Evolutionary conservation across 2,113 vertebrate genomes (phyloP), one percentile per base, ranked within the genome.

Genomic region (Ascaphus truei): DNA sequence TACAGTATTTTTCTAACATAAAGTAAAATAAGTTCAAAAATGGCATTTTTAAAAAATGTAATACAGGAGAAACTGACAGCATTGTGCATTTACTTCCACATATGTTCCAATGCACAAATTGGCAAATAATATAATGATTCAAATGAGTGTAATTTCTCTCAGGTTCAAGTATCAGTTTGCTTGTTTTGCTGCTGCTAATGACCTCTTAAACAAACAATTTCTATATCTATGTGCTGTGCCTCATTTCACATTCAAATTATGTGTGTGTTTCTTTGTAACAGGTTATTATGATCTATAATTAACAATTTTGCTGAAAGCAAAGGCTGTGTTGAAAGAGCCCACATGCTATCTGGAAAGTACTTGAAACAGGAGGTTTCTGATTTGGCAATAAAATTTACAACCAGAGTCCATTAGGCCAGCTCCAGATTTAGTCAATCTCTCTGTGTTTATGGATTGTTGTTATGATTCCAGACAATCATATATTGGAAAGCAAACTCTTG

Each of bases 241-340:
- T 91, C 78, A 90, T 88, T 89, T 89, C 78, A 86, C 83, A 88
- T 89, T 86, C 79, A 89, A 85, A 88, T 90, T 80, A 79, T 76
- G 75, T 85, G 73, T 85, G 63, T 73, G 77, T 84, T 74, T 83
- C 85, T 89, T 48, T 2, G 76, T 84, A 83, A 83, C 79, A 84
- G 79, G 76, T 86, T 86, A 86, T 86, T 84, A 85, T 80, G 76
- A 82, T 83, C 82, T 83, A 81, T 84, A 86, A 88, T 86, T 84
- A 89, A 85, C 68, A 85, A 86, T 85, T 88, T 84, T 87, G 71
- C 76, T 78, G 82, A 86, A 89, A 90, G 79, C 74, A 76, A 63
- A 82, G 74, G 36, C 57, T 69, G 68, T 71, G 71, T 83, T 81
- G 77, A 81, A 79, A 84, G 68, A 85, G 64, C 64, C 73, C 74